Percentiles rank a stretch among this genome's conserved stretches.
Conservation (phyloP, 2,888 invertebrate genomes). For the Myopa testacea region DNA sequence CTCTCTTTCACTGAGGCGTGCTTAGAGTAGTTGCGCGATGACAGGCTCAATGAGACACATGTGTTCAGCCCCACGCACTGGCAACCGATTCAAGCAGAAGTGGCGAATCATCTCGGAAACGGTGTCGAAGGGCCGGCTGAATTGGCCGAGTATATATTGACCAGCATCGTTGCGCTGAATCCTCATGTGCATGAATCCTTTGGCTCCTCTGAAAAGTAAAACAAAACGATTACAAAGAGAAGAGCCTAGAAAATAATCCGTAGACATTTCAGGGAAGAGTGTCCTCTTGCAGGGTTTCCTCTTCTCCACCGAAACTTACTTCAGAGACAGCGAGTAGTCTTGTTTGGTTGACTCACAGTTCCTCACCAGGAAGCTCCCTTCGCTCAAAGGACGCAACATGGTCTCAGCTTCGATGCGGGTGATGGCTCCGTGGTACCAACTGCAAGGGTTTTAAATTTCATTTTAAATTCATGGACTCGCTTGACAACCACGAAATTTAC, state of each 20-base stretch:
- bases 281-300: too few species aligned
- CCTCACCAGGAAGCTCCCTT: conserved; percentile 94
- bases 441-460: conserved; percentile 58
- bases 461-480: too few species aligned
- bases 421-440: conserved; percentile 96
- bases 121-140: conserved; percentile 90
- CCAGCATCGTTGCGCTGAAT: conserved; percentile 85
- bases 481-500: conserved; percentile 52
- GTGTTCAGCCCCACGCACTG: conserved; percentile 95
- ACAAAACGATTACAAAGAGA: background rate
- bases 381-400: conserved; percentile 82
- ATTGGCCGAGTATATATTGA: conserved; percentile 90
- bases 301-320: conserved; percentile 75
- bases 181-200: conserved; percentile 97
- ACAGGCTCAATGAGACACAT: conserved; percentile 95
- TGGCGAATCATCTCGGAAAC: conserved; percentile 96
- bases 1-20: background rate
- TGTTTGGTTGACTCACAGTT: conserved; percentile 94
- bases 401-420: conserved; percentile 92
- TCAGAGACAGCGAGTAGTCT: conserved; percentile 93
- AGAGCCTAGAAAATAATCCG: too few species aligned
- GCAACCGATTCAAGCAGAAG: conserved; percentile 91
- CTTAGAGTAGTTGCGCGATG: conserved; percentile 82
- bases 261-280: too few species aligned
- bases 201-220: conserved; percentile 78